Base-by-base conservation (phyloP, 2,888 invertebrate genomes). In the Drosophila recens region DNA sequence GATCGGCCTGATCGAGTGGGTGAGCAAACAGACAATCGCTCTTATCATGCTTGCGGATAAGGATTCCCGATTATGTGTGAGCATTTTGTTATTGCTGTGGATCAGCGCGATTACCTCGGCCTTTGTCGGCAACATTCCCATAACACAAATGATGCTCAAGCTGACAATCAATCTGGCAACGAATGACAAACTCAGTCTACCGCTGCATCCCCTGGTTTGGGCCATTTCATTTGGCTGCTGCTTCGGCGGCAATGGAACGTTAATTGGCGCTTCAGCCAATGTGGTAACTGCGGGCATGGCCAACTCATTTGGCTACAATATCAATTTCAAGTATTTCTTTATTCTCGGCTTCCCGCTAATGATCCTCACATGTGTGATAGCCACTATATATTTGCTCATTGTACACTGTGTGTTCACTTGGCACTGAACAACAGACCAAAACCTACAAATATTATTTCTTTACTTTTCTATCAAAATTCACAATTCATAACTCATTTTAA, bases 271-370 rank as follows among this genome's bases (percentile, higher is more conserved):
- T 0, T 97, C 97, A 13, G 97, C 97, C 0, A 98, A 98, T 93
- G 97, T 98, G 4, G 96, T 98, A 0, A 96, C 97, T 91, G 97
- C 97, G 0, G 97, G 98, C 48, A 96, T 98, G 2, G 97, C 98
- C 0, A 97, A 97, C 83, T 97, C 97, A 83, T 97, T 98, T 92
- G 98, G 98, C 3, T 97, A 97, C 91, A 94, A 95, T 75, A 96
- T 98, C 87, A 95, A 95, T 0, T 98, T 98, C 91, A 92, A 95
- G 88, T 94, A 96, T 79, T 98, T 97, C 93, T 96, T 97, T 91
- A 95, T 95, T 5, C 79, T 97, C 65, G 97, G 97, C 5, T 96
- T 97, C 90, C 98, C 98, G 0, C 93, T 97, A 56, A 96, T 96
- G 95, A 86, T 97, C 0, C 94, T 95, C 0, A 96, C 96, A 56